Percentiles rank a stretch among this genome's conserved stretches.
Conservation (phyloP, 2,797 vertebrate genomes). For the Rhinella marina region DNA sequence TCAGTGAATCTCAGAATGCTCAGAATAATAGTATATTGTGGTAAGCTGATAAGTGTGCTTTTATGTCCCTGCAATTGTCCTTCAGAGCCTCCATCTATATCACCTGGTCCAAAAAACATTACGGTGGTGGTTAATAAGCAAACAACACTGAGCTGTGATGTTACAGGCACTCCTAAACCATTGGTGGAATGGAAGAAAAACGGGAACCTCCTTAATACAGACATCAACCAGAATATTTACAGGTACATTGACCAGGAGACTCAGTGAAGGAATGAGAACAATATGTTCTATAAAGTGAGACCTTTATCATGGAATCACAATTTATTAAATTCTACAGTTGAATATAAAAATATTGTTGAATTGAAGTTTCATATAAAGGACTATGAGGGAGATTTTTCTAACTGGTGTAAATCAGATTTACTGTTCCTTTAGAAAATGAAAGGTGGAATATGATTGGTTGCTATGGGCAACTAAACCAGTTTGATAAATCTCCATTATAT, state of each 20-base stretch:
- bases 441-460: not conserved
- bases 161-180: slow-evolving; percentile 90
- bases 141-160: slow-evolving; percentile 90
- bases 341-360: not conserved
- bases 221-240: slow-evolving; percentile 95
- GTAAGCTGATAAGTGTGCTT: not conserved
- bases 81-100: slow-evolving; percentile 86
- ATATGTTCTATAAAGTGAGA: not conserved
- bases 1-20: too few species aligned
- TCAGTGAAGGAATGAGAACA: not conserved
- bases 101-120: slow-evolving; percentile 79
- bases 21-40: not conserved
- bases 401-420: too few species aligned
- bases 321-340: not conserved
- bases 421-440: too few species aligned
- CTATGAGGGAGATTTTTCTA: too few species aligned
- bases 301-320: not conserved
- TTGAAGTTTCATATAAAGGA: not conserved
- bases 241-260: slow-evolving; percentile 77
- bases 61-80: slow-evolving; percentile 21
- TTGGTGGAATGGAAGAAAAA: slow-evolving; percentile 87
- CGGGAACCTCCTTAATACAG: slow-evolving; percentile 80
- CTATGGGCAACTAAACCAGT: too few species aligned
- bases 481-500: too few species aligned
- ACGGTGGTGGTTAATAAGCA: slow-evolving; percentile 90